Conservation (phyloP, 1,140 invertebrate genomes). For the Macrobrachium rosenbergii region DNA sequence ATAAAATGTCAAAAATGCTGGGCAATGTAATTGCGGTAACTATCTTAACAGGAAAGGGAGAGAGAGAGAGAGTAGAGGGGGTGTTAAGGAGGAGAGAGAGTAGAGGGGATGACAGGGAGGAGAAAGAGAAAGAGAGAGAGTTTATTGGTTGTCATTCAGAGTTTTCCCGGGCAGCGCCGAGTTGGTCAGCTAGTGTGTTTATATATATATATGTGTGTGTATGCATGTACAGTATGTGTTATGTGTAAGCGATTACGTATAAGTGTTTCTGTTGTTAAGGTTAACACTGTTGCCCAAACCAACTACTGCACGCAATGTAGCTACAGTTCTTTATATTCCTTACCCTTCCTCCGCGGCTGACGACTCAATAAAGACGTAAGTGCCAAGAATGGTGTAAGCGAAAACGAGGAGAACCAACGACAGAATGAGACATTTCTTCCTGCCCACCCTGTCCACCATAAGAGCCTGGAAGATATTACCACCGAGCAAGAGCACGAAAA, state of each 20-base stretch:
- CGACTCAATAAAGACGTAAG: neutral
- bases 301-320: neutral
- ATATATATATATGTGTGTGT: neutral
- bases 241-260: neutral
- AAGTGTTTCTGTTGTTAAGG: neutral
- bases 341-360: neutral
- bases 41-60: too few species aligned
- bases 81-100: too few species aligned
- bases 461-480: conserved; percentile 5
- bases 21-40: too few species aligned
- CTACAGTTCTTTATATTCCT: neutral
- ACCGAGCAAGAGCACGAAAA: neutral
- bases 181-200: too few species aligned
- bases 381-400: neutral
- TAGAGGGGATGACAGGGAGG: too few species aligned
- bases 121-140: too few species aligned
- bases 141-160: too few species aligned
- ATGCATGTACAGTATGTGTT: neutral
- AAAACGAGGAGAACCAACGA: neutral
- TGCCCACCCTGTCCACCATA: conserved; percentile 8
- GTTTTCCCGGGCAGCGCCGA: too few species aligned
- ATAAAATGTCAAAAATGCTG: too few species aligned
- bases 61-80: too few species aligned
- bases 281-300: neutral
- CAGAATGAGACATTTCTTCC: conserved; percentile 6